phyloP scores from a whole-genome alignment of 2,113 vertebrate genomes.

The Pygoscelis antarcticus region DNA sequence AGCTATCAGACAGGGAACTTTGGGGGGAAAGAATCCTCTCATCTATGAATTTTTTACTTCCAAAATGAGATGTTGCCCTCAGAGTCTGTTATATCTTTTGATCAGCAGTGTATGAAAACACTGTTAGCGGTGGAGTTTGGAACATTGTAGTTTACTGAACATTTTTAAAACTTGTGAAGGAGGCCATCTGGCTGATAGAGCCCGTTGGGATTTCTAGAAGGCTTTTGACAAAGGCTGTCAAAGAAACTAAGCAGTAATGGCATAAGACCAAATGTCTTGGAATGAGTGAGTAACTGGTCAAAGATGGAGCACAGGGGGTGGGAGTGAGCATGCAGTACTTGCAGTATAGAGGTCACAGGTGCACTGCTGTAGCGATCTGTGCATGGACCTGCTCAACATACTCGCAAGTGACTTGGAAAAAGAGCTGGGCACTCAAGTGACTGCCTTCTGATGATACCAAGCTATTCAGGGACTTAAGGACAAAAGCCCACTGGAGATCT shows the following conservation, averaged over 20 bases:
- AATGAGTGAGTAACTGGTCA: background rate
- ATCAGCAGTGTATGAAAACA: background rate
- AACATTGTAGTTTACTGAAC: background rate
- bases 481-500: background rate
- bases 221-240: background rate
- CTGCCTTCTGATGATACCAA: background rate
- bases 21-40: accelerated
- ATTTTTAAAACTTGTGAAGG: background rate
- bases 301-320: background rate
- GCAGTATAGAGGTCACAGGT: accelerated
- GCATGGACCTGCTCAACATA: background rate
- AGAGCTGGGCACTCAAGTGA: background rate
- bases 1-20: background rate
- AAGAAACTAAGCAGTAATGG: background rate
- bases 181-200: background rate
- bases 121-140: background rate
- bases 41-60: background rate
- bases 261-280: background rate
- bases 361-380: background rate
- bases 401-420: background rate
- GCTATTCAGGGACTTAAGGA: background rate
- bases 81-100: background rate
- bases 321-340: background rate
- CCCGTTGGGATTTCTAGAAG: background rate
- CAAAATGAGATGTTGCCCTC: background rate